phyloP scores from a whole-genome alignment of 2,797 vertebrate genomes.

The Lophotriccus pileatus region DNA sequence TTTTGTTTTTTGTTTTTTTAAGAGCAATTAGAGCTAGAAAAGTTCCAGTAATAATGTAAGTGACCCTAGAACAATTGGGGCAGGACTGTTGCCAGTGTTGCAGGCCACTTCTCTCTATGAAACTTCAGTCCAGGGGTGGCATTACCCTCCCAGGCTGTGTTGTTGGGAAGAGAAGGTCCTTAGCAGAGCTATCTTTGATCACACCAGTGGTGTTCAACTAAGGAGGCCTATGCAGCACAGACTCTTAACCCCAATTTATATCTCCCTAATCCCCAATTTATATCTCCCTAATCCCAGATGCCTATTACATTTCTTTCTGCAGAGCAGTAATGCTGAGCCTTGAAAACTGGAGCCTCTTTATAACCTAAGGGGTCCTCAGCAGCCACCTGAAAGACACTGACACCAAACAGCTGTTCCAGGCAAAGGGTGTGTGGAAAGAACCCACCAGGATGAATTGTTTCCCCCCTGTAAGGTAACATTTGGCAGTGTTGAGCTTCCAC shows the following conservation, averaged over 20 bases:
- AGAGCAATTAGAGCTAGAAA: neutral
- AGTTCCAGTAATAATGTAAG: neutral
- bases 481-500: neutral
- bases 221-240: neutral
- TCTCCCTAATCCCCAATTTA: neutral
- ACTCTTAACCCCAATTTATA: neutral
- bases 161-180: neutral
- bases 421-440: neutral
- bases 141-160: neutral
- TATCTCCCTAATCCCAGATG: neutral
- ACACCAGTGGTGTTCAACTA: neutral
- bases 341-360: neutral
- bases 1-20: neutral
- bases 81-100: neutral
- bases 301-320: neutral
- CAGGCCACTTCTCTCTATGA: neutral
- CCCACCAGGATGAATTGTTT: neutral
- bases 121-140: neutral
- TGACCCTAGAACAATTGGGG: neutral
- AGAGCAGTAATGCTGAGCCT: neutral
- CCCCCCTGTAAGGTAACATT: neutral
- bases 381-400: neutral
- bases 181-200: neutral
- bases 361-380: neutral
- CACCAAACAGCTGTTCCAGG: neutral